Conservation (phyloP, 2,113 vertebrate species). For the Gallinago media region DNA sequence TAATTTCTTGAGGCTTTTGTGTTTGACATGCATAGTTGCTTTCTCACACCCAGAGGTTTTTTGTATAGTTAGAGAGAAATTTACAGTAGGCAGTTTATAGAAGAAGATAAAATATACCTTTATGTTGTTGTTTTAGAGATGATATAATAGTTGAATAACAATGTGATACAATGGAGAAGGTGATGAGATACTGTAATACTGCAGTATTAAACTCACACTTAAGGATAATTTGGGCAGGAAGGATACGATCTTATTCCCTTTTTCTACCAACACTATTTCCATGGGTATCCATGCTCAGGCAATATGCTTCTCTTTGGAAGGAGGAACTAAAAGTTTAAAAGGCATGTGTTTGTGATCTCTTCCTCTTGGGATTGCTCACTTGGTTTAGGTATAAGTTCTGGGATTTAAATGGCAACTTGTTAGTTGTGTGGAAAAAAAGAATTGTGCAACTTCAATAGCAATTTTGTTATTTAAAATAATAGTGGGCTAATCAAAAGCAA, state of each 20-base stretch:
- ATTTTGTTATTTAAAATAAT: not conserved
- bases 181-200: not conserved
- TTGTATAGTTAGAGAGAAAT: not conserved
- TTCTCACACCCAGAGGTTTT: not conserved
- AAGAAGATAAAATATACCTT: not conserved
- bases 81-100: not conserved
- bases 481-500: not conserved
- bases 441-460: not conserved
- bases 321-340: not conserved
- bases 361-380: not conserved
- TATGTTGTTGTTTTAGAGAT: not conserved
- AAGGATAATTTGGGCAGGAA: not conserved
- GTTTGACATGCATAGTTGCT: not conserved
- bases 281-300: not conserved
- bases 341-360: not conserved
- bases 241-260: not conserved
- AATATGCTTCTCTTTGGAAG: not conserved
- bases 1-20: not conserved
- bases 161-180: not conserved
- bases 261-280: not conserved
- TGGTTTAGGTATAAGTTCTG: not conserved
- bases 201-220: not conserved
- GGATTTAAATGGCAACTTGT: not conserved
- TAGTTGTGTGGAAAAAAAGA: not conserved
- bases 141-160: not conserved